phyloP scores from a whole-genome alignment of 2,888 invertebrate genomes.

The Empis stercorea region DNA sequence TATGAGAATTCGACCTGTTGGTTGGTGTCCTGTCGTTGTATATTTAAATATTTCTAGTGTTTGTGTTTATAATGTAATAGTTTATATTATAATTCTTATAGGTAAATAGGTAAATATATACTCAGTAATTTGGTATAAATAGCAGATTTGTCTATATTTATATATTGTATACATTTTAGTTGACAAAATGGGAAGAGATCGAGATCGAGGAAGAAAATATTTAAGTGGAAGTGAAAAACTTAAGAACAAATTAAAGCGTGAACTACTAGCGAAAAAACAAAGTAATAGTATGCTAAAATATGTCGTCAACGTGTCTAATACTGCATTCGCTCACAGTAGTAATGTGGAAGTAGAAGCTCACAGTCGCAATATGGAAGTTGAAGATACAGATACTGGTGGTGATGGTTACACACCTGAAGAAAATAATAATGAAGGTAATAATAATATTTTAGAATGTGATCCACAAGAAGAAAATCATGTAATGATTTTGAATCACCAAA shows the following conservation, averaged over 20 bases:
- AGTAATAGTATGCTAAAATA: background rate
- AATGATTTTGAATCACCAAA: background rate
- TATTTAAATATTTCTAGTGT: too few relatives aligned
- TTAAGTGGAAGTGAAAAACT: background rate
- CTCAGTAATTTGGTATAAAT: too few relatives aligned
- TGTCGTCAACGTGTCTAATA: background rate
- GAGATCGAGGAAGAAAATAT: background rate
- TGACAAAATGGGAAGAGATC: background rate
- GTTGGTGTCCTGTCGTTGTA: too few relatives aligned
- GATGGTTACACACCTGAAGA: background rate
- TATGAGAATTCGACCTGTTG: too few relatives aligned
- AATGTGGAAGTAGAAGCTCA: background rate
- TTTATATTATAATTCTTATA: too few relatives aligned
- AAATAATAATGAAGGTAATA: background rate
- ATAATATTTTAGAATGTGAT: background rate
- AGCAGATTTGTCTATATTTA: too few relatives aligned
- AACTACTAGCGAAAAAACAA: background rate
- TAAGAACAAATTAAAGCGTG: background rate
- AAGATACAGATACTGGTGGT: background rate
- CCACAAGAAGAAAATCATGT: background rate
- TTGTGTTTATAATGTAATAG: too few relatives aligned
- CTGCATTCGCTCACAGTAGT: background rate
- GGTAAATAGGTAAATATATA: too few relatives aligned
- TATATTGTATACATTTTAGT: too few relatives aligned
- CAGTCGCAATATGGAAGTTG: background rate